A percentile compares a stretch with the other conserved stretches of the same genome.
Conservation (phyloP, 2,888 invertebrate genomes). For the Doris montereyensis region DNA sequence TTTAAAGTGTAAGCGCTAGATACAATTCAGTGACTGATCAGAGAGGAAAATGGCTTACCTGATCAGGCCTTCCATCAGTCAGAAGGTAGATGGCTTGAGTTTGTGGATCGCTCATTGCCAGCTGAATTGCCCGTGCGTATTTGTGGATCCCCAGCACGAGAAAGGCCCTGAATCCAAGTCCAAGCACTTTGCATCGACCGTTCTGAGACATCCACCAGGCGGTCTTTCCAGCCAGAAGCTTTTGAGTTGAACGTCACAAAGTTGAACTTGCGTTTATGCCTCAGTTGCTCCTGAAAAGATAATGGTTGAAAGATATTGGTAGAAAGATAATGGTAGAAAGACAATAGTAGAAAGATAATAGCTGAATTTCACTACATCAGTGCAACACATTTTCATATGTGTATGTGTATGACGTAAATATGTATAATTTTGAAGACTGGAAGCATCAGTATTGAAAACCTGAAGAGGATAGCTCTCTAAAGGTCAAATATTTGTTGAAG, state of each 20-base stretch:
- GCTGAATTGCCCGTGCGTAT: slow-evolving; percentile 71
- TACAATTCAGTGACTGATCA: too few relatives aligned
- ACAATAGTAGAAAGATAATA: too few relatives aligned
- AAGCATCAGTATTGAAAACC: too few relatives aligned
- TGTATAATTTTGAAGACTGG: too few relatives aligned
- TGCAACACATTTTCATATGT: too few relatives aligned
- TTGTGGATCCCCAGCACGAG: slow-evolving; percentile 71
- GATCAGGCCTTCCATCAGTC: slow-evolving; percentile 73
- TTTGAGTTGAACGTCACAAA: slow-evolving; percentile 69
- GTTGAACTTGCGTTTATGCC: slow-evolving; percentile 72
- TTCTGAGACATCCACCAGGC: slow-evolving; percentile 70
- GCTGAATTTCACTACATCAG: background rate
- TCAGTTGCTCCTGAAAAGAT: slow-evolving; percentile 69
- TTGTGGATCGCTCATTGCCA: slow-evolving; percentile 68
- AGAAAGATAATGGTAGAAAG: too few relatives aligned
- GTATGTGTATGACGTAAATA: too few relatives aligned
- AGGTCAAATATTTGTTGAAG: too few relatives aligned
- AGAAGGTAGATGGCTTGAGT: slow-evolving; percentile 72
- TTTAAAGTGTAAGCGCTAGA: too few relatives aligned
- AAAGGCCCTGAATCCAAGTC: slow-evolving; percentile 67
- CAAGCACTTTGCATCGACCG: slow-evolving; percentile 67
- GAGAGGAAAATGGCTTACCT: slow-evolving; percentile 60
- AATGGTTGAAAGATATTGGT: background rate
- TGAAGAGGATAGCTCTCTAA: background rate
- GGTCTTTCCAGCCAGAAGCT: slow-evolving; percentile 68